Evolutionary conservation across 2,797 vertebrate species (phyloP).

Genomic region (Champsocephalus esox): DNA sequence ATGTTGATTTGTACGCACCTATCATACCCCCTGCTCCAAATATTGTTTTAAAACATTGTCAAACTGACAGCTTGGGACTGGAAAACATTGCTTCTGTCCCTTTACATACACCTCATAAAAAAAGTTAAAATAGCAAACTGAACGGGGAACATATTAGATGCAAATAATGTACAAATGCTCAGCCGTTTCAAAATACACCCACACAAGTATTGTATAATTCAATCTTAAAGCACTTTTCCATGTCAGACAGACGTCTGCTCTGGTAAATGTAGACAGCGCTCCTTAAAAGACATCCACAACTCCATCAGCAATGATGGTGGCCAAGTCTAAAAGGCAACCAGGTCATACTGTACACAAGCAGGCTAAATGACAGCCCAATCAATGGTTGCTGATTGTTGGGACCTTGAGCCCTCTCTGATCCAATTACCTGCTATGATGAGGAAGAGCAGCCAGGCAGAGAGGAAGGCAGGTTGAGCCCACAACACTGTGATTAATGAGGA

Average conservation of each 20-base stretch:
- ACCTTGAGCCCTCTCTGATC: conserved; percentile 69
- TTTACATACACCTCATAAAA: background rate
- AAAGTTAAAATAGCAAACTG: background rate
- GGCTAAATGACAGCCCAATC: conserved; percentile 64
- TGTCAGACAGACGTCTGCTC: conserved; percentile 16
- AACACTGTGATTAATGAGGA: conserved; percentile 81
- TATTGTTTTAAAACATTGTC: background rate
- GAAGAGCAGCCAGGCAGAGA: conserved; percentile 62
- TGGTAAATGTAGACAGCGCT: conserved; percentile 33
- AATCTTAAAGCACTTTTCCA: background rate
- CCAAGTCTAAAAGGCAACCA: conserved; percentile 26
- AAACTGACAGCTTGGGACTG: background rate
- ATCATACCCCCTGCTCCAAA: no score
- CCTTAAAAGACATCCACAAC: conserved; percentile 29
- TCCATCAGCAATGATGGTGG: background rate
- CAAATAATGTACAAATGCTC: conserved; percentile 3
- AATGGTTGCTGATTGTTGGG: conserved; percentile 65
- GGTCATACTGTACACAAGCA: conserved; percentile 36
- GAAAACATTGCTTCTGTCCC: background rate
- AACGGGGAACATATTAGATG: background rate
- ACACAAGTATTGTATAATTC: background rate
- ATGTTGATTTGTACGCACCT: no score
- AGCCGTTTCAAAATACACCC: background rate
- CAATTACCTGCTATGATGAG: conserved; percentile 81
- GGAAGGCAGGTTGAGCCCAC: conserved; percentile 51